phyloP scores from a whole-genome alignment of 2,113 vertebrate genomes.

The Etheostoma cragini region DNA sequence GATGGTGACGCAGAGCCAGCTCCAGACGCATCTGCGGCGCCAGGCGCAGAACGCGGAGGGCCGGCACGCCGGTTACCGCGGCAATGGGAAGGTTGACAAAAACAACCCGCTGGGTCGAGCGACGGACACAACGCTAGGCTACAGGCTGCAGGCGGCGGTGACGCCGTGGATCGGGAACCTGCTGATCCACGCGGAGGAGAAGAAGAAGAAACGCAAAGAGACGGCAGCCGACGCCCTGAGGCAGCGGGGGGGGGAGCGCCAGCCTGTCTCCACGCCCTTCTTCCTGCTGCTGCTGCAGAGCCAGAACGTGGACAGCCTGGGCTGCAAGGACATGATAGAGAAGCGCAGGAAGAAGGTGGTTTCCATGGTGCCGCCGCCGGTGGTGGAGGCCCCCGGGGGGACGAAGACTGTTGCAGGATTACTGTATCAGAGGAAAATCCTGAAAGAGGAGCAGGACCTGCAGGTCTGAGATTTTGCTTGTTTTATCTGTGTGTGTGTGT shows the following conservation, averaged over 20 bases:
- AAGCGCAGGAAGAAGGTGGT: constrained; percentile 51
- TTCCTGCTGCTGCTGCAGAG: constrained; percentile 87
- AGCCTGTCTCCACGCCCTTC: constrained; percentile 81
- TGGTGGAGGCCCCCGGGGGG: fast-evolving
- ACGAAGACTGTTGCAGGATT: background rate
- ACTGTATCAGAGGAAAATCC: background rate
- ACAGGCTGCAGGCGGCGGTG: constrained; percentile 84
- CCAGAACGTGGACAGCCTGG: constrained; percentile 85
- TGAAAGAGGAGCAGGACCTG: background rate
- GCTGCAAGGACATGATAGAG: constrained; percentile 88
- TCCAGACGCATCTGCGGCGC: constrained; percentile 17
- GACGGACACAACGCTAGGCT: constrained; percentile 33
- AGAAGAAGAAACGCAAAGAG: fast-evolving
- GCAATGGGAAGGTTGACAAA: background rate
- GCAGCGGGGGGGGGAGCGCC: constrained; percentile 37
- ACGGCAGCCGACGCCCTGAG: constrained; percentile 74
- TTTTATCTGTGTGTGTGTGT: too few species aligned
- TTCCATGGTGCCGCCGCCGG: background rate
- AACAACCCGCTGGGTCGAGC: background rate
- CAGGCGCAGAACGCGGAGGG: background rate
- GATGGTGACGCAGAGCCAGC: constrained; percentile 59
- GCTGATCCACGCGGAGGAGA: constrained; percentile 59
- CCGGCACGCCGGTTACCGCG: too few species aligned
- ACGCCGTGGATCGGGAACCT: constrained; percentile 89
- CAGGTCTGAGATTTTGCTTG: too few species aligned